Conservation (phyloP, 2,888 invertebrate genomes). For the Acheta domesticus region DNA sequence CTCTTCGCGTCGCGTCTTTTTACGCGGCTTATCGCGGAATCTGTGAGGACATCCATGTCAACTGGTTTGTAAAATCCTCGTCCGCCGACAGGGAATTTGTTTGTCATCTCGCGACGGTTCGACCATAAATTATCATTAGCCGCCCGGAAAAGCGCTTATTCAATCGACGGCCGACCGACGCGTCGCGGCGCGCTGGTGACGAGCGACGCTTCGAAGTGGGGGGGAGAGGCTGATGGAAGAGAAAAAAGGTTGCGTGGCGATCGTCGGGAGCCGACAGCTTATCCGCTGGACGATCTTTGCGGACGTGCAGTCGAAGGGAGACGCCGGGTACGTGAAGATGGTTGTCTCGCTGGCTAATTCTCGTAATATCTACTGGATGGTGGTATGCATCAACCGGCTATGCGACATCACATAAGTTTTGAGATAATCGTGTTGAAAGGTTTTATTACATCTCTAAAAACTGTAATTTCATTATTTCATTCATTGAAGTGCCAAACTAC, state of each 20-base stretch:
- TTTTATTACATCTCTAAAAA: too few species aligned
- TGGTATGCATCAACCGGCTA: too few species aligned
- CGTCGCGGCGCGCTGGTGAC: background rate
- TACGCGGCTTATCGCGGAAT: background rate
- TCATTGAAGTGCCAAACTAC: too few species aligned
- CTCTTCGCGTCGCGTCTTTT: background rate
- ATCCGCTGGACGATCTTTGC: too few species aligned
- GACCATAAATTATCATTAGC: slow-evolving; percentile 1
- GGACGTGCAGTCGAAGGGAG: too few species aligned
- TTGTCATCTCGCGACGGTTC: background rate
- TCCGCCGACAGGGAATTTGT: slow-evolving; percentile 7
- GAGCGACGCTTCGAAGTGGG: background rate
- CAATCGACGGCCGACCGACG: background rate
- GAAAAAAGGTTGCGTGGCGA: background rate
- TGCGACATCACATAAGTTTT: too few species aligned
- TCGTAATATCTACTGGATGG: too few species aligned
- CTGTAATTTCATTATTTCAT: too few species aligned
- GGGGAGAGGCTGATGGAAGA: background rate
- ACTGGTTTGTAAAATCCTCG: background rate
- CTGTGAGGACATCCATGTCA: slow-evolving; percentile 18
- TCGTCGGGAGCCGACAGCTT: background rate
- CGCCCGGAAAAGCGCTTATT: background rate
- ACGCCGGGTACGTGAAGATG: too few species aligned
- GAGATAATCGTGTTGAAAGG: too few species aligned
- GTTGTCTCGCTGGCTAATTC: too few species aligned